Evolutionary conservation across 2,797 vertebrate genomes (phyloP).

Genomic region (Pangasius sanitwongsei): DNA sequence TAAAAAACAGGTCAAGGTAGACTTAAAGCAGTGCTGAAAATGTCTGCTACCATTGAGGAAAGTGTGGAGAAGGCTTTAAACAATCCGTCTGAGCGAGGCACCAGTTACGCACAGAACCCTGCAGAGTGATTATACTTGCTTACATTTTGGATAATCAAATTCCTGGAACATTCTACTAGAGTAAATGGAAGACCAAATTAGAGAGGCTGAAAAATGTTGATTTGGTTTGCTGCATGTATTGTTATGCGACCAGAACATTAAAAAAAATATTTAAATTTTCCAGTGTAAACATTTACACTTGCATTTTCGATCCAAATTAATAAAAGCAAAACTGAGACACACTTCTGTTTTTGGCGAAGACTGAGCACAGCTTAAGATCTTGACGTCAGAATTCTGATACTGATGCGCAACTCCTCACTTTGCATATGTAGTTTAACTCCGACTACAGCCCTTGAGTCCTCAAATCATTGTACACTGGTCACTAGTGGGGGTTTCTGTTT

Average conservation of each 20-base stretch:
- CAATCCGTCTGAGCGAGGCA: background rate
- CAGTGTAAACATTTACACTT: constrained; percentile 4
- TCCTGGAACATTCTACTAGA: background rate
- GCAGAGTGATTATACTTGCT: background rate
- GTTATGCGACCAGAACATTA: background rate
- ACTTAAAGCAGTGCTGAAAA: constrained; percentile 34
- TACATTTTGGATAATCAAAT: constrained; percentile 19
- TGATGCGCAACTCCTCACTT: background rate
- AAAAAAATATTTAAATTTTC: background rate
- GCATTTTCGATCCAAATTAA: background rate
- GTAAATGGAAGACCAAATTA: background rate
- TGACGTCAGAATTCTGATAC: background rate
- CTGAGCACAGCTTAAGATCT: background rate
- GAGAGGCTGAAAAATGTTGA: background rate
- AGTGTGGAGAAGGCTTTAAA: constrained; percentile 42
- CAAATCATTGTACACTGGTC: background rate
- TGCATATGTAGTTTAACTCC: background rate
- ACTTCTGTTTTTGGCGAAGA: background rate
- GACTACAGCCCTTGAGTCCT: background rate
- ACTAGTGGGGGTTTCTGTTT: background rate
- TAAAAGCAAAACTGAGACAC: background rate
- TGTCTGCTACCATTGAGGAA: constrained; percentile 38
- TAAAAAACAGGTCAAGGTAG: constrained; percentile 31
- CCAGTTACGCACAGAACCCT: background rate
- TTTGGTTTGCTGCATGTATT: background rate